Conservation (phyloP, 2,888 invertebrate genomes). For the Athalia circularis region DNA sequence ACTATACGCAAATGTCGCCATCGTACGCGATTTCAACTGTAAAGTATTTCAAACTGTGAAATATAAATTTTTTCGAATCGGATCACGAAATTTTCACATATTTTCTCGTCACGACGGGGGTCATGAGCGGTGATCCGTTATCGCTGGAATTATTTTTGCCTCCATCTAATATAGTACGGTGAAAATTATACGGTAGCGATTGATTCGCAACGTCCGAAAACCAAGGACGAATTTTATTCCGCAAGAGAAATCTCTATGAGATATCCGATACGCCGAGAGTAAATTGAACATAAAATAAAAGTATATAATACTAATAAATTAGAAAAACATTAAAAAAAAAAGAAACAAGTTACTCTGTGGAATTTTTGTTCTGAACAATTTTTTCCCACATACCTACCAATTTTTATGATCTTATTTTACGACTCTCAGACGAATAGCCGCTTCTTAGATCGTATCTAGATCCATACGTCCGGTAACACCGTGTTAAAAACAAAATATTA, state of each 20-base stretch:
- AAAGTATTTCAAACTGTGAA: background rate
- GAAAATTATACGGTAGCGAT: too few relatives aligned
- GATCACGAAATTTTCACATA: background rate
- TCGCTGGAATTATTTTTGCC: slow-evolving; percentile 9
- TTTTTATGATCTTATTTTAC: slow-evolving; percentile 7
- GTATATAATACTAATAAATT: background rate
- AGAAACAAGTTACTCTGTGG: background rate
- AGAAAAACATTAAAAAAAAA: background rate
- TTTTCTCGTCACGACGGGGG: background rate
- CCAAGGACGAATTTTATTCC: too few relatives aligned
- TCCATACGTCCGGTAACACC: slow-evolving; percentile 5
- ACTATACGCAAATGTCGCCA: background rate
- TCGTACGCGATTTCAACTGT: background rate
- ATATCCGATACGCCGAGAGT: too few relatives aligned
- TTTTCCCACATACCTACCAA: slow-evolving; percentile 7
- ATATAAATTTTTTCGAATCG: slow-evolving; percentile 10
- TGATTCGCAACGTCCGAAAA: too few relatives aligned
- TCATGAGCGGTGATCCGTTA: slow-evolving; percentile 27
- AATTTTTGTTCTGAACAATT: background rate
- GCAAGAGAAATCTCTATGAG: too few relatives aligned
- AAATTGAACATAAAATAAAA: background rate
- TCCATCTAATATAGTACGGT: background rate
- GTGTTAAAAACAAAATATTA: slow-evolving; percentile 14
- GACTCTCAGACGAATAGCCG: background rate
- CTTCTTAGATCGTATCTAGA: slow-evolving; percentile 4